Conservation (phyloP, 2,888 invertebrate species). For the Nyleta sp. region DNA sequence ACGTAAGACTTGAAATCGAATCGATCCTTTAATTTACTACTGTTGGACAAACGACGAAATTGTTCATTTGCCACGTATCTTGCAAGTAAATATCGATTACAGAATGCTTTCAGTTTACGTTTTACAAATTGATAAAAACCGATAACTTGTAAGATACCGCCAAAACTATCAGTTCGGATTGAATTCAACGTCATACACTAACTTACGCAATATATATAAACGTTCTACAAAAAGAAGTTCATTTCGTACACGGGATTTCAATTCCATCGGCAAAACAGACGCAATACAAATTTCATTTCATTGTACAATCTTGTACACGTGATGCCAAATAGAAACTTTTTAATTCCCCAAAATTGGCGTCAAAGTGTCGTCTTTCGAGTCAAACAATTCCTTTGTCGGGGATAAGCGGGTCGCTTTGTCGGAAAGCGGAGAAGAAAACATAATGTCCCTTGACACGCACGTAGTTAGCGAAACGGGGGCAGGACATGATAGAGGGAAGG, state of each 20-base stretch:
- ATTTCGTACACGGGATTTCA: no score
- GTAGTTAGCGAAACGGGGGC: constrained; percentile 47
- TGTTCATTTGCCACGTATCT: constrained; percentile 9
- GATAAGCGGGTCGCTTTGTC: background rate
- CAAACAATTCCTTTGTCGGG: constrained; percentile 32
- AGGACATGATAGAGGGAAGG: constrained; percentile 28
- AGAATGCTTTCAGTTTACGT: constrained; percentile 7
- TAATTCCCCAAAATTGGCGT: no score
- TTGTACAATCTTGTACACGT: no score
- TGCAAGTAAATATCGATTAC: constrained; percentile 6
- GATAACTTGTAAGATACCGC: background rate
- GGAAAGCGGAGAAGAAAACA: constrained; percentile 41
- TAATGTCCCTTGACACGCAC: constrained; percentile 61
- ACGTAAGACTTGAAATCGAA: constrained; percentile 11
- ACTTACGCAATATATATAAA: no score
- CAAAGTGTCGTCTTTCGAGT: no score
- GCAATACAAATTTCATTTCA: no score
- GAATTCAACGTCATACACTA: no score
- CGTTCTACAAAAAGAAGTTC: no score
- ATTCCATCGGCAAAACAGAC: no score
- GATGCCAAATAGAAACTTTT: no score
- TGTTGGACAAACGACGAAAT: constrained; percentile 16
- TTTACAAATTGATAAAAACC: background rate
- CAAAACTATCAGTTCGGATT: no score
- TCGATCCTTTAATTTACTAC: no score